Evolutionary conservation across 2,888 invertebrate species (phyloP).

Genomic region (Diplolepis rosae): DNA sequence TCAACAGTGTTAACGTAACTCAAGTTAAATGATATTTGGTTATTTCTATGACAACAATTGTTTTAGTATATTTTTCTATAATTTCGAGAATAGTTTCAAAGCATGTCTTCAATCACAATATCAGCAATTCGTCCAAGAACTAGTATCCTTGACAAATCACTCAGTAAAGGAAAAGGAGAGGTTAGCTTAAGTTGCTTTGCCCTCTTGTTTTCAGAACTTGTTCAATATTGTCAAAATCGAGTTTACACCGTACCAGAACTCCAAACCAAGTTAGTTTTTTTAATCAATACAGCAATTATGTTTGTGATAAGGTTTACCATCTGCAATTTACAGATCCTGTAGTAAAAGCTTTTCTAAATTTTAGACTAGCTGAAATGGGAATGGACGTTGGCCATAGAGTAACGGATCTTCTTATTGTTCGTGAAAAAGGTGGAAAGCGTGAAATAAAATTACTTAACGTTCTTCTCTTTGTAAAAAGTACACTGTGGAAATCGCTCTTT

Average conservation of each 20-base stretch:
- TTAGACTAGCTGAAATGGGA: slow-evolving; percentile 93
- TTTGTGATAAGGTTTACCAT: too few species aligned
- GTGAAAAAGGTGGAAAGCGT: slow-evolving; percentile 94
- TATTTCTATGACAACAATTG: too few species aligned
- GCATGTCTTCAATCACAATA: slow-evolving; percentile 65
- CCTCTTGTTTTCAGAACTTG: slow-evolving; percentile 96
- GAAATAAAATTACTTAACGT: slow-evolving; percentile 97
- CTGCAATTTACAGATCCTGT: slow-evolving; percentile 3
- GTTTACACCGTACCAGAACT: slow-evolving; percentile 96
- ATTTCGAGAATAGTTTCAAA: slow-evolving; percentile 4
- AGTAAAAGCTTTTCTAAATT: slow-evolving; percentile 41
- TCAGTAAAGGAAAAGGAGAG: slow-evolving; percentile 94
- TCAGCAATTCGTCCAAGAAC: slow-evolving; percentile 78
- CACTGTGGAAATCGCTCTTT: slow-evolving; percentile 98
- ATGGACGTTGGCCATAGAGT: slow-evolving; percentile 95
- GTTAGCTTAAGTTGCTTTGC: slow-evolving; percentile 95
- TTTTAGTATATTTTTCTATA: too few species aligned
- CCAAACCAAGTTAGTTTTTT: slow-evolving; percentile 86
- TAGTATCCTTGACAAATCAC: slow-evolving; percentile 91
- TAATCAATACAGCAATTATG: too few species aligned
- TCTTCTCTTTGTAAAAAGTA: slow-evolving; percentile 95
- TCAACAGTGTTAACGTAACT: too few species aligned
- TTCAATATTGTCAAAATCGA: slow-evolving; percentile 97
- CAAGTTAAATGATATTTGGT: too few species aligned
- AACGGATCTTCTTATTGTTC: slow-evolving; percentile 93